Evolutionary conservation across 2,113 vertebrate genomes (phyloP), one percentile per base, ranked within the genome.

Genomic region (Promerops cafer): DNA sequence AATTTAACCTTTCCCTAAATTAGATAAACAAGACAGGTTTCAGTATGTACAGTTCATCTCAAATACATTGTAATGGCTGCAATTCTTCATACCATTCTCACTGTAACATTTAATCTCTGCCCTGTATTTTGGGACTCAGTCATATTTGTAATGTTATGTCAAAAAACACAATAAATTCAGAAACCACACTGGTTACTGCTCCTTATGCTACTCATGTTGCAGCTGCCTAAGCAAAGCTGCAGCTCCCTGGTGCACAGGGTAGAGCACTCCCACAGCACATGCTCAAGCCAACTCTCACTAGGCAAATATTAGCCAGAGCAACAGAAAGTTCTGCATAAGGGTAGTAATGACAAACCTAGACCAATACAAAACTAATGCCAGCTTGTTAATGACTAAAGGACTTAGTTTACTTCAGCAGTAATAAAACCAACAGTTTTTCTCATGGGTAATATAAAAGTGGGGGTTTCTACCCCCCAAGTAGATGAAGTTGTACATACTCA

Each of bases 271-370:
- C 28, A 17, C 2, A 3, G 49, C 23, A 18, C 24, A 2, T 22
- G 47, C 60, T 60, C 35, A 81, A 33, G 31, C 23, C 20, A 26
- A 10, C 54, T 66, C 83, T 63, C 40, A 79, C 61, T 89, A 50
- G 84, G 64, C 80, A 96, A 96, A 91, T 45, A 95, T 81, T 83
- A 96, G 70, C 91, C 70, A 90, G 47, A 93, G 22, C 6, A 2
- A 87, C 69, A 71, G 33, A 70, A 87, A 44, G 7, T 14, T 89
- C 65, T 77, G 35, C 66, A 31, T 76, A 53, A 79, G 53, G 37
- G 85, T 60, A 83, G 47, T 42, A 74, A 26, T 5, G 10, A 61
- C 47, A 93, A 80, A 61, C 40, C 22, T 22, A 18, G 16, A 52
- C 42, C 9, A 63, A 22, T 37, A 33, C 45, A 71, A 76, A 78